These are phyloP conservation scores for Halictus rubicundus DNA, from an alignment of 1,140 invertebrate genomes.

Conservation along the genomic window DNA sequence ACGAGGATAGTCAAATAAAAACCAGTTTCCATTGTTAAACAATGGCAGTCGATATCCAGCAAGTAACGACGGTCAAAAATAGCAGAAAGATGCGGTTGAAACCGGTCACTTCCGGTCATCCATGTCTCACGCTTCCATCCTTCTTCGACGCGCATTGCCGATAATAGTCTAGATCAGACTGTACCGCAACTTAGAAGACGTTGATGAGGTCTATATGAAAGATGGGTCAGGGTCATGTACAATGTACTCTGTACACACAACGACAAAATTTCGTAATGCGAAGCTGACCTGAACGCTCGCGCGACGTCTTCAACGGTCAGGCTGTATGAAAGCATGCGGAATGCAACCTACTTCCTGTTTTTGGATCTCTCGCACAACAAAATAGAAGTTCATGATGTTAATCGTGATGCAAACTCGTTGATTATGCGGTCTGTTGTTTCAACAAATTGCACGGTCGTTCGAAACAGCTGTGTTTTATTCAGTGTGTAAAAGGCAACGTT, in stretches of 20 bases:
- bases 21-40: neutral
- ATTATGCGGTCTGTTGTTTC: too few relatives aligned
- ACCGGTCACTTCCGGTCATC: conserved; percentile 55
- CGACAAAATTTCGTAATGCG: conserved; percentile 55
- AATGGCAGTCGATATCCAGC: conserved; percentile 12
- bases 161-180: conserved; percentile 59
- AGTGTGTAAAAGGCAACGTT: too few relatives aligned
- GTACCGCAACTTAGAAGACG: conserved; percentile 70
- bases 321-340: neutral
- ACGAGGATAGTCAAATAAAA: neutral
- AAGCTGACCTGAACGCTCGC: conserved; percentile 10
- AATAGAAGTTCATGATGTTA: too few relatives aligned
- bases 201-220: conserved; percentile 71
- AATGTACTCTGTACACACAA: conserved; percentile 66
- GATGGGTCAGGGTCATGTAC: conserved; percentile 74
- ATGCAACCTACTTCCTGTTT: neutral
- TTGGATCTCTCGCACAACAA: too few relatives aligned
- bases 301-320: neutral
- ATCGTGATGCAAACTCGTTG: too few relatives aligned
- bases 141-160: conserved; percentile 38
- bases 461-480: neutral
- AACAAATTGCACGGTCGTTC: neutral
- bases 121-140: conserved; percentile 37
- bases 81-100: conserved; percentile 23
- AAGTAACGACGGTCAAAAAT: conserved; percentile 23